Evolutionary conservation across 2,888 invertebrate genomes (phyloP).

Genomic region (Lypha dubia): DNA sequence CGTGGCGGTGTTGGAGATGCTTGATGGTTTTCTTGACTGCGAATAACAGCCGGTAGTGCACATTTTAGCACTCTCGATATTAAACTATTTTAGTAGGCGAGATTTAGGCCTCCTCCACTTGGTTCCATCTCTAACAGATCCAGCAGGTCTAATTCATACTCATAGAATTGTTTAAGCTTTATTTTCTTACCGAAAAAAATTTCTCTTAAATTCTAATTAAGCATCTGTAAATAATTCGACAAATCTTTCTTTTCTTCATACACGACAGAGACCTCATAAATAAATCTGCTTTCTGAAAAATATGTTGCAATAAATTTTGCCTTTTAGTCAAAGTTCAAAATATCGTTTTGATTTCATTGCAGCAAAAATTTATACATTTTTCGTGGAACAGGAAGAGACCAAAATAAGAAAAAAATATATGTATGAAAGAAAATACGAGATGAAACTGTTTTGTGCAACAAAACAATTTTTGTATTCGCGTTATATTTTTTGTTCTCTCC

Average conservation of each 20-base stretch:
- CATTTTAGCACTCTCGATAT: no score
- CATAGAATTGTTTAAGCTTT: neutral
- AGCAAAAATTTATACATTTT: conserved; percentile 30
- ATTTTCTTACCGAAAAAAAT: neutral
- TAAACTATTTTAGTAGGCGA: no score
- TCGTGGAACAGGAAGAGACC: neutral
- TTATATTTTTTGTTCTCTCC: neutral
- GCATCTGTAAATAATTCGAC: conserved; percentile 1
- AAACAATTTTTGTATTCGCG: conserved; percentile 25
- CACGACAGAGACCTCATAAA: conserved; percentile 44
- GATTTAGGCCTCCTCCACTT: no score
- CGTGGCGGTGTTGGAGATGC: no score
- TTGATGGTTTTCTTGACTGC: no score
- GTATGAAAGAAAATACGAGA: neutral
- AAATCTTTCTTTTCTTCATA: neutral
- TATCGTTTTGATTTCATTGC: conserved; percentile 61
- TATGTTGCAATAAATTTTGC: conserved; percentile 54
- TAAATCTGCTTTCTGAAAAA: conserved; percentile 48
- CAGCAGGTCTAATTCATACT: neutral
- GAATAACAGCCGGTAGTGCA: no score
- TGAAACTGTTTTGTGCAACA: conserved; percentile 38
- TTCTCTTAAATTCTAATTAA: conserved; percentile 19
- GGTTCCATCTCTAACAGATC: no score
- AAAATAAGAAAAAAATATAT: neutral
- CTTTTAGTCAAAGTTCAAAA: conserved; percentile 57